phyloP scores from a whole-genome alignment of 2,888 invertebrate species.

The Lochmaea crataegi region DNA sequence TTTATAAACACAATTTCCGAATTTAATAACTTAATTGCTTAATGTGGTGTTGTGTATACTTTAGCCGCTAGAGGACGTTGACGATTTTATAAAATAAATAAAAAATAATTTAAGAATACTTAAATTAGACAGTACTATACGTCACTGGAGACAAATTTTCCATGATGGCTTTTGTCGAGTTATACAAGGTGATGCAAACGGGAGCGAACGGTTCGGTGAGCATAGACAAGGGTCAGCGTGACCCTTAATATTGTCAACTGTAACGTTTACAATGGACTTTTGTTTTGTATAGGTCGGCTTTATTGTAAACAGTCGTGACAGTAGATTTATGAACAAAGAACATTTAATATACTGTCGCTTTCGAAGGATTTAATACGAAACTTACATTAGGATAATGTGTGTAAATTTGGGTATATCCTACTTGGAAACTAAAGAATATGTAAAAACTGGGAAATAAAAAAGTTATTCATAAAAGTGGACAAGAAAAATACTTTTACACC shows the following conservation, averaged over 20 bases:
- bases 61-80: too few relatives aligned
- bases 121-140: background rate
- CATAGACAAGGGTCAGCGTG: slow-evolving; percentile 57
- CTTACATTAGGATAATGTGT: slow-evolving; percentile 5
- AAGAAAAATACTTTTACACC: background rate
- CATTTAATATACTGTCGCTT: slow-evolving; percentile 49
- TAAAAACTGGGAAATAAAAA: background rate
- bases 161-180: slow-evolving; percentile 25
- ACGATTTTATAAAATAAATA: too few relatives aligned
- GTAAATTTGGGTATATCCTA: background rate
- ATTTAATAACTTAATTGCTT: too few relatives aligned
- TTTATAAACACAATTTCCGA: too few relatives aligned
- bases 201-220: slow-evolving; percentile 51
- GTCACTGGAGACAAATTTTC: slow-evolving; percentile 29
- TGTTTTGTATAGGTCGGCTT: slow-evolving; percentile 61
- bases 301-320: slow-evolving; percentile 59
- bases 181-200: slow-evolving; percentile 44
- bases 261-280: slow-evolving; percentile 61
- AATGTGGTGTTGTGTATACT: too few relatives aligned
- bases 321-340: slow-evolving; percentile 54
- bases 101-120: background rate
- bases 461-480: background rate
- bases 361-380: slow-evolving; percentile 36
- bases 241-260: slow-evolving; percentile 60
- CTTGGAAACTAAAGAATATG: background rate